A percentile compares a stretch with the other conserved stretches of the same genome.
Conservation (phyloP, 1,140 invertebrate species). For the Trichomalopsis sarcophagae region DNA sequence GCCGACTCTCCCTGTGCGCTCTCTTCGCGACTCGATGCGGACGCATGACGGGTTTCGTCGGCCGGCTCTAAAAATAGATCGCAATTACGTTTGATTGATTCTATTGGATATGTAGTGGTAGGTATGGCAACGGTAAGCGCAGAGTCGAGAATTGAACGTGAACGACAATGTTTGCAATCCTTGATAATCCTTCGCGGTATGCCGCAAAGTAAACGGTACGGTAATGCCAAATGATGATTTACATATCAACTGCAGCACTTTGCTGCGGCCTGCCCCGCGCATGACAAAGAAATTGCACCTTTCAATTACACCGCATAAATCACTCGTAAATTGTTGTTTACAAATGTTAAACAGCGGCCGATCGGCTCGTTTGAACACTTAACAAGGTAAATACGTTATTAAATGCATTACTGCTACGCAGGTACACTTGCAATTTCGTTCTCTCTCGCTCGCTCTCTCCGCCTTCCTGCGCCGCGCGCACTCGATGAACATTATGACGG, state of each 20-base stretch:
- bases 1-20: background rate
- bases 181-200: too few species aligned
- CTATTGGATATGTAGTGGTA: too few species aligned
- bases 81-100: too few species aligned
- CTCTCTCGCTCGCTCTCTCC: background rate
- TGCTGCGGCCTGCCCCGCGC: too few species aligned
- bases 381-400: conserved; percentile 29
- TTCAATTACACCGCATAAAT: conserved; percentile 1
- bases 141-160: too few species aligned
- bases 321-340: background rate
- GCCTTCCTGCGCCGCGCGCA: background rate
- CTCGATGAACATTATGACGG: conserved; percentile 7
- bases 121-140: too few species aligned
- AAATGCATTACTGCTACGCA: conserved; percentile 18
- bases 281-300: background rate
- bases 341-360: background rate
- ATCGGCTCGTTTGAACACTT: conserved; percentile 12
- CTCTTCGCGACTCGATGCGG: conserved; percentile 4
- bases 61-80: too few species aligned
- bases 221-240: too few species aligned
- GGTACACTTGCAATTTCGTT: conserved; percentile 22
- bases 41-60: too few species aligned
- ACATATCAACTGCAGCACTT: too few species aligned
- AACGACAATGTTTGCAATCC: too few species aligned
- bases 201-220: too few species aligned